Evolutionary conservation across 2,797 vertebrate genomes (phyloP), one percentile per base, ranked within the genome.

Genomic region (Chelonia mydas): DNA sequence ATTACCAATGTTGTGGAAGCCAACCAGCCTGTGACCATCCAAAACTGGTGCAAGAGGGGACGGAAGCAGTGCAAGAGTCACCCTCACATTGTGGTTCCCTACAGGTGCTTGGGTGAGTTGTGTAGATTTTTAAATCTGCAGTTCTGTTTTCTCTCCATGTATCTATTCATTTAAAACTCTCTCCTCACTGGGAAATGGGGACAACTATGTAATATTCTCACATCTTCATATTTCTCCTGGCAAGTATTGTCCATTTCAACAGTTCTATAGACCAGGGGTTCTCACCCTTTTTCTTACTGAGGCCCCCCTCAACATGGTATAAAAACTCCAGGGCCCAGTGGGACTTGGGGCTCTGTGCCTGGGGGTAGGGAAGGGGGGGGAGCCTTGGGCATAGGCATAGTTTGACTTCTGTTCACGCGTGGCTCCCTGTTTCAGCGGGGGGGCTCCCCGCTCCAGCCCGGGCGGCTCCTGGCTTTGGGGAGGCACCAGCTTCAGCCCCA

Each of bases 11-110:
- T 99, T 89, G 99, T 99, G 1, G 99, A 99, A 98, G 99, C 99
- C 94, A 99, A 99, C 97, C 99, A 99, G 79, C 99, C 99, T 0
- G 98, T 99, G 90, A 99, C 98, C 6, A 99, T 99, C 97, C 98
- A 98, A 97, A 99, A 99, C 97, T 99, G 99, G 99, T 99, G 99
- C 98, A 99, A 99, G 97, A 98, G 98, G 80, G 98, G 98, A 37
- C 98, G 98, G 92, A 99, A 99, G 93, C 99, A 99, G 91, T 99
- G 99, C 98, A 99, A 98, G 86, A 99, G 99, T 95, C 99, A 99
- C 83, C 98, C 98, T 0, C 99, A 99, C 96, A 99, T 99, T 5
- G 99, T 99, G 94, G 99, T 99, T 97, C 99, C 99, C 41, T 99
- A 99, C 96, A 99, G 99, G 92, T 99, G 99, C 97, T 95, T 99